Base-by-base conservation (phyloP, 2,113 vertebrate species). In the Ceyx margarethae region DNA sequence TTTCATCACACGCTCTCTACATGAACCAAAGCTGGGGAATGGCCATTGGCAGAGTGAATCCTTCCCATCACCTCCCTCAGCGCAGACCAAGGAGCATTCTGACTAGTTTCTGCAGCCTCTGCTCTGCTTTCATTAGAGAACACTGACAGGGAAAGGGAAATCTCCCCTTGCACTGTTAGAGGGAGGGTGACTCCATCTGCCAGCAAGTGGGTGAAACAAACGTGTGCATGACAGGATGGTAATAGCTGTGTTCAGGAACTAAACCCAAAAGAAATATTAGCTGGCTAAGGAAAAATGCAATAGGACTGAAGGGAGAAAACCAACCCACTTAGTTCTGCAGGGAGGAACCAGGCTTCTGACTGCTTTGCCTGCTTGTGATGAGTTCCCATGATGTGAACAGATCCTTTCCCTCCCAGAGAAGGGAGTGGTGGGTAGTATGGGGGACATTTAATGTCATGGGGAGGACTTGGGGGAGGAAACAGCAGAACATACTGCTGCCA, bases 371-470 rank as follows among this genome's bases (percentile, higher is more conserved):
- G 37, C 37, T 37, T 37, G 26, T 42, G 1, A 0, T 33, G 35
- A n/a, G 37, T 56, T 69, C 28, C 28, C 5, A 3, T 40, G 48
- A 69, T 33, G 42, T 33, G 50, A 9, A 9, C n/a, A 26, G 65
- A 26, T 53, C 28, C 31, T 26, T 16, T 7, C 16, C 43, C n/a
- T 85, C 56, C 16, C 2, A 3, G 71, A n/a, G 1, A 7, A 14
- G 31, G 50, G 9, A 16, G 11, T 31, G 8, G 23, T 31, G 13
- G 43, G 26, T 62, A 51, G 21, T 8, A 10, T 10, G n/a, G 26
- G 40, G 5, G 87, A 40, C 56, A 6, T 64, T 60, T 15, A 19
- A 42, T 56, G 37, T 61, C 35, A 6, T 0, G 0, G 26, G 43
- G 35, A 28, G 22, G 17, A 13, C 6, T 53, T 51, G 35, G 31